Evolutionary conservation across 2,797 vertebrate genomes (phyloP).

Genomic region (Anguilla marmorata): DNA sequence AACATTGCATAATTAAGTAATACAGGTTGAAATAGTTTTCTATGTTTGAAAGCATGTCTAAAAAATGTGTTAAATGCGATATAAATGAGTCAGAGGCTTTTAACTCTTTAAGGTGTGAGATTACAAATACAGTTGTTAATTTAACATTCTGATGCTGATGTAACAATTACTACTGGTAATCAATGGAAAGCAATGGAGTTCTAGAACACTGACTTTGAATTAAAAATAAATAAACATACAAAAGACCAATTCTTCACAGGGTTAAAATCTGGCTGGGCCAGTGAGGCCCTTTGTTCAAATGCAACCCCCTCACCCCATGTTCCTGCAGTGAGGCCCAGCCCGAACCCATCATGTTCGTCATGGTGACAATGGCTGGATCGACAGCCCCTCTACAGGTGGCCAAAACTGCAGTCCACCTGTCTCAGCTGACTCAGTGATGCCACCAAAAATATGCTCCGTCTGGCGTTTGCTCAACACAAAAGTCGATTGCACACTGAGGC

Average conservation of each 20-base stretch:
- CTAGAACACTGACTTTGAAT: neutral
- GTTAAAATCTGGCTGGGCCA: neutral
- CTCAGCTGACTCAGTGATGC: constrained; percentile 30
- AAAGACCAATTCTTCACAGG: too few species aligned
- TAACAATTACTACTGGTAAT: too few species aligned
- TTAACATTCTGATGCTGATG: too few species aligned
- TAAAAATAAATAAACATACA: too few species aligned
- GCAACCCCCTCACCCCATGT: neutral
- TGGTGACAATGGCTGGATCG: neutral
- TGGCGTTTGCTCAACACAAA: constrained; percentile 28
- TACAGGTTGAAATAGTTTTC: too few species aligned
- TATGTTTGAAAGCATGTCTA: neutral
- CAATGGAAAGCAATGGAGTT: neutral
- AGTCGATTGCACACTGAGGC: constrained; percentile 45
- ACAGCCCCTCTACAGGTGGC: neutral
- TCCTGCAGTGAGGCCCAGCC: neutral
- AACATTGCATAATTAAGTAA: neutral
- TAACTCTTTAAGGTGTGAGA: too few species aligned
- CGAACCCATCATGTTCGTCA: neutral
- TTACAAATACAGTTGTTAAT: too few species aligned
- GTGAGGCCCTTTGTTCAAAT: neutral
- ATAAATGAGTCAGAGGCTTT: neutral
- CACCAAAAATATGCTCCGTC: constrained; percentile 16
- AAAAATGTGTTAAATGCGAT: neutral
- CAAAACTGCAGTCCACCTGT: neutral